These are phyloP conservation scores for Mystacornis crossleyi DNA, from an alignment of 2,113 vertebrate species.

Conservation along the genomic window DNA sequence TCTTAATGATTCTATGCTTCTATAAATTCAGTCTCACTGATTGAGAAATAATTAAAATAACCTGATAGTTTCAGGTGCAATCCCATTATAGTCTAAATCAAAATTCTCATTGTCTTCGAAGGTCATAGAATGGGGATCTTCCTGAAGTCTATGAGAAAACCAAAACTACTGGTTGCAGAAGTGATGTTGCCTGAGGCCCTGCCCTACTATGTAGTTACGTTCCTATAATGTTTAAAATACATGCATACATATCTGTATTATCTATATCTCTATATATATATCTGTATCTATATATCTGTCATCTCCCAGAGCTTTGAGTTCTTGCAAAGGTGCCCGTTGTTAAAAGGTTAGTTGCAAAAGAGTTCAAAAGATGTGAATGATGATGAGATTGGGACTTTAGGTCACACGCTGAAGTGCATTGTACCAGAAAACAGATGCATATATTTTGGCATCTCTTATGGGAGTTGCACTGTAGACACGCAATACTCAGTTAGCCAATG, in stretches of 20 bases:
- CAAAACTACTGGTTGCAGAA: neutral
- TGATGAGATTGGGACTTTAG: neutral
- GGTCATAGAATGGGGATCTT: neutral
- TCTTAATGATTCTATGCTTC: neutral
- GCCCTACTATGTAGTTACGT: fast-evolving
- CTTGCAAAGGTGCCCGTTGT: neutral
- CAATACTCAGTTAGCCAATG: neutral
- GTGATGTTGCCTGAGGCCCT: fast-evolving
- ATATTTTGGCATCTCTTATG: neutral
- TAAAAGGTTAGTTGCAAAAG: neutral
- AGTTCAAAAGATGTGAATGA: neutral
- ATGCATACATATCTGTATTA: neutral
- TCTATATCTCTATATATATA: neutral
- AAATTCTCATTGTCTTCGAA: neutral
- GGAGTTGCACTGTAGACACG: neutral
- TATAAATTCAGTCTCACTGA: neutral
- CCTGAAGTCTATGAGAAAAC: neutral
- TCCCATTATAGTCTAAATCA: neutral
- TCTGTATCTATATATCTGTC: neutral
- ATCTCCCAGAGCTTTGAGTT: neutral
- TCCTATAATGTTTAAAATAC: neutral
- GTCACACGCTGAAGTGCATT: neutral
- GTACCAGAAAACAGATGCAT: neutral
- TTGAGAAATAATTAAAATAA: neutral
- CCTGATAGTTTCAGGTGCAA: neutral